phyloP scores from a whole-genome alignment of 1,140 invertebrate genomes.

The Neomicropteryx cornuta region DNA sequence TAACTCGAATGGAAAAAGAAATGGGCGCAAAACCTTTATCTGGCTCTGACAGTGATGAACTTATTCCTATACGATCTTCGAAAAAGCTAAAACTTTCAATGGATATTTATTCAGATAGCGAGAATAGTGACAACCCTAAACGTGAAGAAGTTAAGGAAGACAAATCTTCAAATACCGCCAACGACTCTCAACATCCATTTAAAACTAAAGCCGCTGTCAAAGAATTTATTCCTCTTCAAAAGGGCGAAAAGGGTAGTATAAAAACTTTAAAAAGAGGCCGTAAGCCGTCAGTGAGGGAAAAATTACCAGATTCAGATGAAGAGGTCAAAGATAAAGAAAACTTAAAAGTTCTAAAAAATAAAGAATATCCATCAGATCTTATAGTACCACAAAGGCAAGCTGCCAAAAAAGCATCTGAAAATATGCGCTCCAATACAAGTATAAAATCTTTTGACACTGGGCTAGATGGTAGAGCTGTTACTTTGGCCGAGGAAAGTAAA shows the following conservation, averaged over 20 bases:
- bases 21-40: conserved; percentile 42
- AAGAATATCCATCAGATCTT: conserved; percentile 62
- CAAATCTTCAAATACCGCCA: conserved; percentile 43
- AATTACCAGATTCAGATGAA: conserved; percentile 29
- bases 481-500: conserved; percentile 21
- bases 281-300: conserved; percentile 30
- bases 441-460: no score
- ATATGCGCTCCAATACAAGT: conserved; percentile 54
- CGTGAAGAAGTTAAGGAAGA: conserved; percentile 35
- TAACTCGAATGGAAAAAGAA: conserved; percentile 62
- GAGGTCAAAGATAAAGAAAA: conserved; percentile 43
- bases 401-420: conserved; percentile 83
- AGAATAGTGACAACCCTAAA: conserved; percentile 38
- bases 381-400: conserved; percentile 87
- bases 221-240: conserved; percentile 49
- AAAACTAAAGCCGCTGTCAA: conserved; percentile 76
- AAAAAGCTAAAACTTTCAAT: conserved; percentile 39
- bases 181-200: conserved; percentile 55
- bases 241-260: conserved; percentile 20
- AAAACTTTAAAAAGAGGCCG: conserved; percentile 32
- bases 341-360: conserved; percentile 43
- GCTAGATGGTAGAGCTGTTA: conserved; percentile 16
- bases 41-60: conserved; percentile 65
- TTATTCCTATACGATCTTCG: conserved; percentile 46
- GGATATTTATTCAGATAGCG: conserved; percentile 65